Evolutionary conservation across 2,888 invertebrate species (phyloP), one percentile per base, ranked within the genome.

Genomic region (Frankliniella intonsa): DNA sequence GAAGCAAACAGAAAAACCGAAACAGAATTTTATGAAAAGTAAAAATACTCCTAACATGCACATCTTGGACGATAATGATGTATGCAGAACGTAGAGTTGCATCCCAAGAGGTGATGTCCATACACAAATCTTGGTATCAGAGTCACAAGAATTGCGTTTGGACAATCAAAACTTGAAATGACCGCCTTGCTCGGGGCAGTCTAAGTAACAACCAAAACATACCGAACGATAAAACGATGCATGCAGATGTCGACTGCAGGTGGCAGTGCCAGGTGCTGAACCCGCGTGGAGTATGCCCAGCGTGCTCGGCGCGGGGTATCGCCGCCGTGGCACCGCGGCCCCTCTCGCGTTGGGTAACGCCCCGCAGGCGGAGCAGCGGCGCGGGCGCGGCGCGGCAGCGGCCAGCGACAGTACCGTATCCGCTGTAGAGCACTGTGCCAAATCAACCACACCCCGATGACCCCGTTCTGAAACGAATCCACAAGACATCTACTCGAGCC

Each of bases 101-200:
- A 88, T 89, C 86, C 83, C 87, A 86, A 87, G 87, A 89, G 89
- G 88, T 89, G 90, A 90, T 90, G 90, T 89, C 90, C 89, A 88
- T 86, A 88, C 89, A 88, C 90, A 90, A 88, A 88, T 89, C 90
- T 90, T 89, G 89, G 86, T 83, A 82, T 86, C 85, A 85, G 83
- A 84, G 84, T 84, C 85, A 90, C 91, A 90, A 90, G 90, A 89
- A 92, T 90, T 89, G 91, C 90, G 89, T 90, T 90, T 90, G 90
- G 90, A 90, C 90, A 90, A 90, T 90, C 92, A 92, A 88, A 89
- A 91, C 90, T 89, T 89, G 88, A 87, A 88, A 89, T 88, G 12
- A 55, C 17, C 55, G 11, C 5, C 55, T 14, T 14, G 69, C 69
- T 76, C 25, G 25, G 0, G 9, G 7, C 5, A 9, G n/a, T 11